Evolutionary conservation across 2,113 vertebrate genomes (phyloP), one percentile per base, ranked within the genome.

Genomic region (Gadus chalcogrammus): DNA sequence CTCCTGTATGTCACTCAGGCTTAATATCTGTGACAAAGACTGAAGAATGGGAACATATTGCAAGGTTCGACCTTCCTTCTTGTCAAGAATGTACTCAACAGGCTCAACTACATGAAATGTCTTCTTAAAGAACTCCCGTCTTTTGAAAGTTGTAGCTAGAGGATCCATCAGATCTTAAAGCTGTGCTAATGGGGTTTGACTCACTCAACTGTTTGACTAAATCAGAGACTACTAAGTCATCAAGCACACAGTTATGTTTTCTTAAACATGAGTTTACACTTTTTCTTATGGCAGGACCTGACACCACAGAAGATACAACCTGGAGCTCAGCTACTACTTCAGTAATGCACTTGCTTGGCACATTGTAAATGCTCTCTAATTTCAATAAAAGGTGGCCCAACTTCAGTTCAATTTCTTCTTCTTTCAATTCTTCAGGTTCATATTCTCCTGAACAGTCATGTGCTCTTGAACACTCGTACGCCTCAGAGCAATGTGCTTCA

Each of bases 31-130:
- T 27, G 16, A 56, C 42, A 70, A 65, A 13, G 63, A 75, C 67
- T 70, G 24, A 35, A 81, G 35, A 69, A 72, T 69, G 15, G 72
- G 65, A 58, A 81, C 53, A 69, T 65, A 67, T 17, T 78, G 69
- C 1, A 72, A 75, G 2, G 53, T 63, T 68, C 8, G 3, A 56
- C 38, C 56, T 60, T 69, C 61, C 35, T 67, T 72, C n/a, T 64
- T 61, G 48, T 69, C 66, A 0, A 75, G 75, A 58, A 71, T 67
- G 52, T 72, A 74, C 38, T 74, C 71, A 27, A 74, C 55, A 6
- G 71, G 66, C 22, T 77, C 65, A 31, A 76, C 59, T 0, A 75
- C 60, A 35, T 22, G 0, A 69, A 78, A 69, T 0, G n/a, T 48
- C 59, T 67, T 62, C 55, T 76, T 76, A 64, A 58, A 71, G 16